Evolutionary conservation across 2,797 vertebrate species (phyloP).

Genomic region (Micropoecilia bifurca): DNA sequence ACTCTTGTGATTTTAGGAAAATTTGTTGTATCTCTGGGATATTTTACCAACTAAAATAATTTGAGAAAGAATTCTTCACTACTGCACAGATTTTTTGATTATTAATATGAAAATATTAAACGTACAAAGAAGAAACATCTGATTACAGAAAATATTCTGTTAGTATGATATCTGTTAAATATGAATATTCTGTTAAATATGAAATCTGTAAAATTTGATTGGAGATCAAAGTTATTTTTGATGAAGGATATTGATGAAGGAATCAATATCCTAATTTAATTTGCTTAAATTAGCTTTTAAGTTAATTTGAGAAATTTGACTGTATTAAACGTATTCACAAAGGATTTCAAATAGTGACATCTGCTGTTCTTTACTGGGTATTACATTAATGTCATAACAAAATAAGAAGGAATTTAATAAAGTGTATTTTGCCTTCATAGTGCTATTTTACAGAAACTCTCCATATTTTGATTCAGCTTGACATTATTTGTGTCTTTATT

Average conservation of each 20-base stretch:
- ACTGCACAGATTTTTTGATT: no score
- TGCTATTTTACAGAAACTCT: background rate
- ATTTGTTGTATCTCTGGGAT: background rate
- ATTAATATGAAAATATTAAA: no score
- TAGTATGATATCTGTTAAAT: no score
- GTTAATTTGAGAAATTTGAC: background rate
- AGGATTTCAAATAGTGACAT: background rate
- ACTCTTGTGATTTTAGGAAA: background rate
- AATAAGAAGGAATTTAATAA: background rate
- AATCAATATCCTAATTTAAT: no score
- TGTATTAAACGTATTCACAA: background rate
- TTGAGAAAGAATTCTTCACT: no score
- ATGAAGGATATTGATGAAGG: background rate
- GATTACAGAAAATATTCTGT: no score
- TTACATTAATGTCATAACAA: background rate
- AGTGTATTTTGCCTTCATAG: background rate
- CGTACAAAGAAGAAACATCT: no score
- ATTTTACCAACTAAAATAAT: no score
- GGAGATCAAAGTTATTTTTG: background rate
- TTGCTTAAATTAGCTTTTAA: background rate
- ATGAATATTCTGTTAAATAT: no score
- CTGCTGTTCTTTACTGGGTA: background rate
- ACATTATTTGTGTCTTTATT: background rate
- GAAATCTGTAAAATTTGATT: no score
- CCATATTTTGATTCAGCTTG: background rate